These are phyloP conservation scores for Hemichromis elongatus DNA, from an alignment of 2,113 vertebrate species.

Conservation along the genomic window DNA sequence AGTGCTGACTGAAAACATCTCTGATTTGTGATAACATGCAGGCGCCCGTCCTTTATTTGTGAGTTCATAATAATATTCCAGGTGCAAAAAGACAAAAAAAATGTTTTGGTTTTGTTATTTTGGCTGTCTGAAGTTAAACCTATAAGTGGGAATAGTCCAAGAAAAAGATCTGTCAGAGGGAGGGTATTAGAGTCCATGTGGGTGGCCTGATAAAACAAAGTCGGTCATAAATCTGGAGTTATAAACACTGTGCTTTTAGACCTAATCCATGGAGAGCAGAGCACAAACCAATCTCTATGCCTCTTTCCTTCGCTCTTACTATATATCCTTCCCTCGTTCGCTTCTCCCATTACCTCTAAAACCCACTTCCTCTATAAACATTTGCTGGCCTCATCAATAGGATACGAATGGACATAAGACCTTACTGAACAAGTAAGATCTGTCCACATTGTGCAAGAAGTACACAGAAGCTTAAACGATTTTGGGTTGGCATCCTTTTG, in stretches of 20 bases:
- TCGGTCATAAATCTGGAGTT: constrained; percentile 47
- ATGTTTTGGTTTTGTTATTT: not conserved
- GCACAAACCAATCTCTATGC: not conserved
- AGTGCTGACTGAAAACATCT: not conserved
- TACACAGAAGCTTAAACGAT: not conserved
- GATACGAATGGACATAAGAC: not conserved
- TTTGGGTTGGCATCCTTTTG: not conserved
- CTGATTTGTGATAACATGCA: not conserved
- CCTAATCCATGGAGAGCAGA: constrained; percentile 26
- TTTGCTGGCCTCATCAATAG: not conserved
- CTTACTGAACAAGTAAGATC: not conserved
- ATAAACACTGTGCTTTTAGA: constrained; percentile 52
- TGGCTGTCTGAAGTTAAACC: not conserved
- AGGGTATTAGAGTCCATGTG: constrained; percentile 44
- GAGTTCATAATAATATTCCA: not conserved
- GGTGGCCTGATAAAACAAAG: constrained; percentile 65
- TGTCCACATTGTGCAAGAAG: not conserved
- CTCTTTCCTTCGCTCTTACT: not conserved
- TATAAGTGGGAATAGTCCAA: not conserved
- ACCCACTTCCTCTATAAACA: not conserved
- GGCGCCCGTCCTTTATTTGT: not conserved
- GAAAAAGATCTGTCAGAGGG: not conserved
- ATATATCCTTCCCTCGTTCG: not conserved
- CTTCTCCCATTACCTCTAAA: not conserved
- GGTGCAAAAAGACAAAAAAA: not conserved